These are phyloP conservation scores for Agrenia bidenticulata DNA, from an alignment of 2,888 invertebrate species.

Conservation along the genomic window DNA sequence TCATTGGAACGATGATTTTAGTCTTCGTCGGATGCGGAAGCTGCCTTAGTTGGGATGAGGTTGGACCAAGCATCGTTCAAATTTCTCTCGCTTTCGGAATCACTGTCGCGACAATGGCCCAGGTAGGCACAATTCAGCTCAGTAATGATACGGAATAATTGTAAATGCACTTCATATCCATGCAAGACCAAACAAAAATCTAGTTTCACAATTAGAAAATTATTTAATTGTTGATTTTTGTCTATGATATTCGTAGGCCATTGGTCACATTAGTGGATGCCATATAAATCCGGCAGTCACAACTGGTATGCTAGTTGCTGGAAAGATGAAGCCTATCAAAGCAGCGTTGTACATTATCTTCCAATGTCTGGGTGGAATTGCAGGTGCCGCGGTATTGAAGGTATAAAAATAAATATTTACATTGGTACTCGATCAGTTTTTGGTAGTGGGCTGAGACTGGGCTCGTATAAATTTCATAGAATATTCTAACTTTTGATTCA, in stretches of 20 bases:
- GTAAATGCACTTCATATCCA: slow-evolving; percentile 17
- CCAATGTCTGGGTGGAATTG: slow-evolving; percentile 78
- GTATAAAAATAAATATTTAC: slow-evolving; percentile 30
- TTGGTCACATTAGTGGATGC: slow-evolving; percentile 47
- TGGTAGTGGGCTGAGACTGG: neutral
- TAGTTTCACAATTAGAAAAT: neutral
- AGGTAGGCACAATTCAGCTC: too few species aligned
- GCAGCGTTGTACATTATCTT: slow-evolving; percentile 77
- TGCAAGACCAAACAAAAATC: too few species aligned
- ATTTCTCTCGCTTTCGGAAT: slow-evolving; percentile 51
- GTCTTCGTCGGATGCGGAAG: slow-evolving; percentile 82
- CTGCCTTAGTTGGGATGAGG: slow-evolving; percentile 34
- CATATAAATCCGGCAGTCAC: slow-evolving; percentile 85
- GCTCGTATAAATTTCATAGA: neutral
- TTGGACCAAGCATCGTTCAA: slow-evolving; percentile 39
- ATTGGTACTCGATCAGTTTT: neutral
- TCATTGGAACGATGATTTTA: slow-evolving; percentile 79
- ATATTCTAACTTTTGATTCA: neutral
- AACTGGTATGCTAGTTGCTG: slow-evolving; percentile 74
- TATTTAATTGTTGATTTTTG: neutral
- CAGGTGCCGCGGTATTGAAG: slow-evolving; percentile 63
- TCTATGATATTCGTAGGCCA: slow-evolving; percentile 38
- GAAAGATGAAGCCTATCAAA: slow-evolving; percentile 73
- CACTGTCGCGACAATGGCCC: slow-evolving; percentile 51
- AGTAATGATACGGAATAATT: too few species aligned